Percentiles rank a stretch among this genome's conserved stretches.
These are phyloP conservation scores for Caenorhabditis macrosperma DNA, from an alignment of 2,888 invertebrate species.

Conservation along the genomic window DNA sequence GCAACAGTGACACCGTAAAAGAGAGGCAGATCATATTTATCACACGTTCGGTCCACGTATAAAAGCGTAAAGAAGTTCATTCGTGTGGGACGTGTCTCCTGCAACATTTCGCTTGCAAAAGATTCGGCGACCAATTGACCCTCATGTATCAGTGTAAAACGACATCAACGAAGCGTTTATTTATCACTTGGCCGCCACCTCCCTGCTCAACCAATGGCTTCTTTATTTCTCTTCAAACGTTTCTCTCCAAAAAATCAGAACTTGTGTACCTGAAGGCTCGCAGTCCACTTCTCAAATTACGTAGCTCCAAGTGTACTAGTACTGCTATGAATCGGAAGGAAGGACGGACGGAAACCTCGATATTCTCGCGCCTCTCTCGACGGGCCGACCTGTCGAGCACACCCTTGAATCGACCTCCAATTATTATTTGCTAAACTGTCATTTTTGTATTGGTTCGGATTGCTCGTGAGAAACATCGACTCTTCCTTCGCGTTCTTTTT, in stretches of 20 bases:
- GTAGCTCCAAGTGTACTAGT: conserved; percentile 18
- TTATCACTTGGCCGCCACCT: conserved; percentile 44
- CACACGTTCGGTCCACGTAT: background rate
- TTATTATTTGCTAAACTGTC: conserved; percentile 53
- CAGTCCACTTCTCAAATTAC: conserved; percentile 50
- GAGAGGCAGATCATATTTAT: background rate
- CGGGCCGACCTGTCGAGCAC: conserved; percentile 3
- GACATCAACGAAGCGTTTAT: conserved; percentile 41
- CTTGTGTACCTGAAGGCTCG: background rate
- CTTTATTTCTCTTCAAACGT: conserved; percentile 10
- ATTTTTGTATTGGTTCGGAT: conserved; percentile 11
- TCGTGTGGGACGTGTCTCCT: background rate
- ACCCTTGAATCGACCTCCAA: conserved; percentile 37
- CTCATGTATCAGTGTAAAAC: conserved; percentile 53
- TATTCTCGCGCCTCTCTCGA: conserved; percentile 44
- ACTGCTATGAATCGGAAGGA: conserved; percentile 31
- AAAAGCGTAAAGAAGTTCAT: conserved; percentile 10
- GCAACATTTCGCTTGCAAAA: background rate
- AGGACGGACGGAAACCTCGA: conserved; percentile 14
- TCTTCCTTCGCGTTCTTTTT: conserved; percentile 9
- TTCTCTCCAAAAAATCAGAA: background rate
- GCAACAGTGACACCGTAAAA: conserved; percentile 39
- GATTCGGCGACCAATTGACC: conserved; percentile 37
- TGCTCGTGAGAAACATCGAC: background rate
- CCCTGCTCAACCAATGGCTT: conserved; percentile 28